Evolutionary conservation across 2,888 invertebrate genomes (phyloP), one percentile per base, ranked within the genome.

Genomic region (Tanytarsus gracilentus): DNA sequence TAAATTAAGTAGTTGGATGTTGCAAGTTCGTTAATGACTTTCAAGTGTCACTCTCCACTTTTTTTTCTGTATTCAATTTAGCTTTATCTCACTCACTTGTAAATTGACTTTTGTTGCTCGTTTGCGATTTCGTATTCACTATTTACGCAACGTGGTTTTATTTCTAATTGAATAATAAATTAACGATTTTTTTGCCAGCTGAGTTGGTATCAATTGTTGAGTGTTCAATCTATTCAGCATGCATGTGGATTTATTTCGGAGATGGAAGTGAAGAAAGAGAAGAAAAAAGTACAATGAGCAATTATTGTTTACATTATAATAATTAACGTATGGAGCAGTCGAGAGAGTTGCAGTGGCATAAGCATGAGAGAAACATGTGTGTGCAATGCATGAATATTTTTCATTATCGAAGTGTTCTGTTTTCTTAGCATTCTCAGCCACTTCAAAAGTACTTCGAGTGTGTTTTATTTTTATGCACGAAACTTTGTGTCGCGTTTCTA

Each of bases 171-270:
- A 53, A 53, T 36, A 53, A 53, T 23, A 33, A 33, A 53, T 6
- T 23, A 23, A 21, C n/a, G n/a, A n/a, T n/a, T n/a, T n/a, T n/a
- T n/a, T n/a, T n/a, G n/a, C n/a, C 14, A 9, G 11, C 23, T 27
- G 36, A 53, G 53, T 53, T 36, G 53, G 53, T 33, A 53, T 53
- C 53, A 53, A 53, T 36, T 40, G 39, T 25, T 39, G 26, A 26
- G 55, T 55, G 27, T 14, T 26, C 16, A n/a, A n/a, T n/a, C n/a
- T n/a, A n/a, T n/a, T n/a, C n/a, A n/a, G n/a, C n/a, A n/a, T n/a
- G n/a, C n/a, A n/a, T 44, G 44, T 44, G 11, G 44, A 16, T 21
- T 16, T 11, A 44, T 18, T 14, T 25, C 25, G 21, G n/a, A 44
- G n/a, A 26, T 9, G 21, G 49, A 27, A 25, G 27, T 16, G 27